These are phyloP conservation scores for Marasmarcha lunaedactyla DNA, from an alignment of 2,888 invertebrate genomes.

Conservation along the genomic window DNA sequence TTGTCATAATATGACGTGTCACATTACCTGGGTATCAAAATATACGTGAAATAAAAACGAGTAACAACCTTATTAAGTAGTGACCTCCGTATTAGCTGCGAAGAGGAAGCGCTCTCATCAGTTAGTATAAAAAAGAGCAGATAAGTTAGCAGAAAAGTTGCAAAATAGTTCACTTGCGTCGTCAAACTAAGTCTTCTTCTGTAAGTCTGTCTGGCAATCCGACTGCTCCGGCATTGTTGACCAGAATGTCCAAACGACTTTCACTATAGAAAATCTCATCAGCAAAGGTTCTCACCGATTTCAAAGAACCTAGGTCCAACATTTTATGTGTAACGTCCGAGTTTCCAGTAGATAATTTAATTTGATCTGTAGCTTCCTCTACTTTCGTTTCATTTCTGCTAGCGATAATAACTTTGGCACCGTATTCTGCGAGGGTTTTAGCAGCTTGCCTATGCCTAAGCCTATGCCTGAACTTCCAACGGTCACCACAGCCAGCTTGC, in stretches of 20 bases:
- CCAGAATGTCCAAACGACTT: slow-evolving; percentile 53
- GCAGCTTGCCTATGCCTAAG: slow-evolving; percentile 53
- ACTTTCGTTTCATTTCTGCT: slow-evolving; percentile 60
- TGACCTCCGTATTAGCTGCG: too few species aligned
- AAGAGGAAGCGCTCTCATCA: too few species aligned
- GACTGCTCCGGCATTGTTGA: slow-evolving; percentile 72
- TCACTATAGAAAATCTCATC: slow-evolving; percentile 44
- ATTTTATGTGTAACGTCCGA: slow-evolving; percentile 31
- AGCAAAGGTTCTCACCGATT: slow-evolving; percentile 67
- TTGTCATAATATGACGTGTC: too few species aligned
- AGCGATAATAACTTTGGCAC: slow-evolving; percentile 62
- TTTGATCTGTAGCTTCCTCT: slow-evolving; percentile 33
- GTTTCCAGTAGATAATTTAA: slow-evolving; percentile 38
- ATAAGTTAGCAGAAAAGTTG: slow-evolving; percentile 78
- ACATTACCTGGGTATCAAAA: too few species aligned
- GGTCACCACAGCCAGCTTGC: slow-evolving; percentile 48
- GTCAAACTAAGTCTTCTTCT: slow-evolving; percentile 73
- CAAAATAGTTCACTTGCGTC: slow-evolving; percentile 80
- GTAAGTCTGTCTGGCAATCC: slow-evolving; percentile 55
- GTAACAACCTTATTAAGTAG: too few species aligned
- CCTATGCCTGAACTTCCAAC: slow-evolving; percentile 55
- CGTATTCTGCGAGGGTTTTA: slow-evolving; percentile 48
- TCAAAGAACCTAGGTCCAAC: slow-evolving; percentile 52
- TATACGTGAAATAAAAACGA: too few species aligned
- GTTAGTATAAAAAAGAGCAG: too few species aligned